A percentile compares a stretch with the other conserved stretches of the same genome.
These are phyloP conservation scores for Coreius guichenoti DNA, from an alignment of 2,797 vertebrate genomes.

Conservation along the genomic window DNA sequence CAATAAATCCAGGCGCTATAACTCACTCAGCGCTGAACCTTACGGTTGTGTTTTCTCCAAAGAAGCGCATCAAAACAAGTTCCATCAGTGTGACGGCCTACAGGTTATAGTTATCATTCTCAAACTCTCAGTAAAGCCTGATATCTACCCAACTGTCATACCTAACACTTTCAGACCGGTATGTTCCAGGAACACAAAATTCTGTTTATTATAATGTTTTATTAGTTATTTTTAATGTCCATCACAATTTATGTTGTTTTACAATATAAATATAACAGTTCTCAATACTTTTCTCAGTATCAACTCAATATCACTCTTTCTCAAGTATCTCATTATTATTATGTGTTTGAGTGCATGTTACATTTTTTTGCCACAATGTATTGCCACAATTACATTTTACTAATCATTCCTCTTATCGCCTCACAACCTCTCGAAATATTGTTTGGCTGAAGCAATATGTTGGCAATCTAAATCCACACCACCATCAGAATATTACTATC, in stretches of 20 bases:
- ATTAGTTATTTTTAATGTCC: neutral
- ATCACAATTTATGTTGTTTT: neutral
- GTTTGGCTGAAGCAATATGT: constrained; percentile 3
- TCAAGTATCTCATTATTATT: neutral
- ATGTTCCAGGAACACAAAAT: neutral
- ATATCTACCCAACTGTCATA: neutral
- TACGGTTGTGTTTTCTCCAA: constrained; percentile 7
- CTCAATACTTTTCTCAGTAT: neutral
- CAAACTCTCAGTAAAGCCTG: constrained; percentile 23
- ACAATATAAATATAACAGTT: neutral
- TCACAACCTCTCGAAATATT: neutral
- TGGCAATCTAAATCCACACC: neutral
- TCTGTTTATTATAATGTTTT: neutral
- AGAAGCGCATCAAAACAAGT: constrained; percentile 16
- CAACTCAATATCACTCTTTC: neutral
- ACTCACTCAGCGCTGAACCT: neutral
- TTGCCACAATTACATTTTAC: neutral
- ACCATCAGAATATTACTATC: neutral
- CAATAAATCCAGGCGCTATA: neutral
- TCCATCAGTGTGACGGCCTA: constrained; percentile 55
- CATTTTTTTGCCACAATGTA: neutral
- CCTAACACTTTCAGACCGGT: neutral
- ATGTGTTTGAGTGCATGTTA: neutral
- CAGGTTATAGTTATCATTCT: constrained; percentile 60
- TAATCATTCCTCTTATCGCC: neutral